These are phyloP conservation scores for Formicarius rufipectus DNA, from an alignment of 2,113 vertebrate genomes.

Conservation along the genomic window DNA sequence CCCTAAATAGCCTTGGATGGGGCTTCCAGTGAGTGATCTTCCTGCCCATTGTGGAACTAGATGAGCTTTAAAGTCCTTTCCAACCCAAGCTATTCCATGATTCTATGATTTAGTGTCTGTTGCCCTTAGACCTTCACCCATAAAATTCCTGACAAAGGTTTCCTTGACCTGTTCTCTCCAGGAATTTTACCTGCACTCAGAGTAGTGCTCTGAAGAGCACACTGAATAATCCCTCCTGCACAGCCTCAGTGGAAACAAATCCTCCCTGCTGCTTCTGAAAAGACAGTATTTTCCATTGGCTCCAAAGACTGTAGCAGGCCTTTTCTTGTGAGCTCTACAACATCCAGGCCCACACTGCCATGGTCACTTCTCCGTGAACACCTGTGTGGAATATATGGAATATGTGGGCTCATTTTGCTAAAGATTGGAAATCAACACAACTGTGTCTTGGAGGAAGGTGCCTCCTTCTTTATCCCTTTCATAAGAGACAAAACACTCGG, in stretches of 20 bases:
- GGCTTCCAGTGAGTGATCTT: not conserved
- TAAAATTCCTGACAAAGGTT: not conserved
- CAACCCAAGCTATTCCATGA: not conserved
- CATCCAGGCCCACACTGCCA: not conserved
- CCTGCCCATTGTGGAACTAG: not conserved
- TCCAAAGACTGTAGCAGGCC: not conserved
- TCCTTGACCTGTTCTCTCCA: not conserved
- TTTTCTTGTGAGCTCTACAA: not conserved
- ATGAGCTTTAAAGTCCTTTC: not conserved
- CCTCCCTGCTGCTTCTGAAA: not conserved
- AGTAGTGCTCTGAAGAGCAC: not conserved
- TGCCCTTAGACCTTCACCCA: not conserved
- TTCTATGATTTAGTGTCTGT: not conserved
- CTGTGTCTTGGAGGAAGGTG: too few species aligned
- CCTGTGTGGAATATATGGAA: not conserved
- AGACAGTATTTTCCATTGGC: not conserved
- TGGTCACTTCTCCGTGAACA: not conserved
- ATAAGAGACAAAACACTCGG: not conserved
- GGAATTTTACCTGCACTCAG: not conserved
- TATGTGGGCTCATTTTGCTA: not conserved
- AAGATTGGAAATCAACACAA: not conserved
- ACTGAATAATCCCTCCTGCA: not conserved
- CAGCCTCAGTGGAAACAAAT: not conserved
- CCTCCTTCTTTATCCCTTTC: not conserved
- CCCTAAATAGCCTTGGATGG: not conserved